Base-by-base conservation (phyloP, 2,797 vertebrate species). In the Phrynocephalus vlangalii region DNA sequence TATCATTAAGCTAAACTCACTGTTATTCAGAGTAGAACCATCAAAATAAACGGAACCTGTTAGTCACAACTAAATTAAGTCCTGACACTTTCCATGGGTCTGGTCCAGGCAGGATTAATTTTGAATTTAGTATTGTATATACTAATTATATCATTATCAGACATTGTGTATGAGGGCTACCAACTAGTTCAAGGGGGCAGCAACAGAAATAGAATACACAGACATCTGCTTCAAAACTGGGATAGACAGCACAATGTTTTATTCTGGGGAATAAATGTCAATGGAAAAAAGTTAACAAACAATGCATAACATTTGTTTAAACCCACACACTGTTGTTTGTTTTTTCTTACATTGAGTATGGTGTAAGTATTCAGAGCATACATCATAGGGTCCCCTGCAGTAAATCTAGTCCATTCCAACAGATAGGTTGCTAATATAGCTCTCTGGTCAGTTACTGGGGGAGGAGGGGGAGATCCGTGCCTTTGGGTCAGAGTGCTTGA, bases 281-380 rank as follows among this genome's bases (percentile, higher is more conserved):
- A 85, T 56, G 33, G 85, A 28, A 83, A 88, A 85, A 70, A 89
- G 52, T 81, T 5, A 89, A 48, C 38, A 88, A 56, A 67, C 81
- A 28, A 68, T 48, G 73, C 86, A 30, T 66, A 89, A 66, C 86
- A 90, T 85, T 63, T 67, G 71, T 86, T 44, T 72, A 72, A 56
- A 88, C 86, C 88, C 85, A 88, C 81, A 88, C 79, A 86, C 88
- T 77, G 90, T 92, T 80, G 83, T 50, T 60, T 78, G 52, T 11
- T 56, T 56, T 56, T 92, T 87, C 86, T 93, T 92, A 79, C 93
- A 86, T 90, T 86, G 94, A 86, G 88, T 94, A 91, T 79, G 67
- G 79, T 83, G 82, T 0, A 0, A 89, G 88, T 86, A 73, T 48
- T 44, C 22, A 11, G 70, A 20, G 73, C 88, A 90, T 86, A 93